Evolutionary conservation across 2,113 vertebrate genomes (phyloP), one percentile per base, ranked within the genome.

Genomic region (Callipepla squamata): DNA sequence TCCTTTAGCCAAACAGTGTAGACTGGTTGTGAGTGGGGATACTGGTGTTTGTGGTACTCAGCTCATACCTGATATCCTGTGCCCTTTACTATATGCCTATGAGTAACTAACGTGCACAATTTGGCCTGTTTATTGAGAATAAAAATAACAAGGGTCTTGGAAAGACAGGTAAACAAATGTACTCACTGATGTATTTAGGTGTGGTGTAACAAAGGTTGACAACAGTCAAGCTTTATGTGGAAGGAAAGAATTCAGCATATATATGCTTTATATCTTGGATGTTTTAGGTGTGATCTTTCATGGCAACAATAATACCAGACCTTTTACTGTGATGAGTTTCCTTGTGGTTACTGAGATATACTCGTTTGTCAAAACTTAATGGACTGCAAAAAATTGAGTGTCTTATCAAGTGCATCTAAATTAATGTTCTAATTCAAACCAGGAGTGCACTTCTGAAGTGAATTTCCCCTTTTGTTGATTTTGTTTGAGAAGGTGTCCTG

Each of bases 11-110:
- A 22, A 28, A 44, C 34, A 50, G 47, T 2, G 1, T 28, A 72
- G 3, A 36, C 16, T 82, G 75, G 7, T 66, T 73, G 21, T 53
- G 28, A 51, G 53, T 18, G 36, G 63, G 16, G 40, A 15, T 80
- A 45, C 36, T 89, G 69, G 10, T 2, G 1, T 65, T 25, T 17
- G 30, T 87, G 45, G 15, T 32, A 4, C 72, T 15, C 59, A 61
- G 61, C 18, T 25, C 6, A 1, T 57, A 47, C 42, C 69, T 0
- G 0, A 11, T 9, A 32, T 75, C 8, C 42, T 21, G 12, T 67
- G 32, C 15, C 10, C 51, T 40, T 15, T 74, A 32, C 22, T 62
- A 30, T 61, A 74, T 19, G 26, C 51, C 34, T 26, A 3, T 36
- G 42, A 75, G 17, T 67, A 76, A 36, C 30, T 59, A 53, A 40